Base-by-base conservation (phyloP, 2,888 invertebrate genomes). In the Silvanus unidentatus region DNA sequence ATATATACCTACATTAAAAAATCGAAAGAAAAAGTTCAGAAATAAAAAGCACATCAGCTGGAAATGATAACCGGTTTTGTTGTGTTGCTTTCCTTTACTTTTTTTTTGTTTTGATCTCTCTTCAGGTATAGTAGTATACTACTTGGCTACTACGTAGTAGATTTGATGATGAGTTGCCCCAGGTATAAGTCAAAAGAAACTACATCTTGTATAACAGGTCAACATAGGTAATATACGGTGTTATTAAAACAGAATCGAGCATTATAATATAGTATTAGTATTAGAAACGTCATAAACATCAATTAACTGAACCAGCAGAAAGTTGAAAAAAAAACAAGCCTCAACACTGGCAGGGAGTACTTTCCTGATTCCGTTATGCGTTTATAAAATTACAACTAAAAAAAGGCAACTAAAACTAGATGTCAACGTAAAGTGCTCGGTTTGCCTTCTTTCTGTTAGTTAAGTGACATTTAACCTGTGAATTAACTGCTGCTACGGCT, bases 11-110 rank as follows among this genome's bases (percentile, higher is more conserved):
- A 62, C 60, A 63, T 59, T 66, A 64, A 64, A 66, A 66, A 63
- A 59, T 45, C 57, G 51, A 48, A 59, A 58, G 58, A 65, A 61
- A 66, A 65, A 61, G 57, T 60, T 59, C 58, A 62, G 63, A 67
- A 66, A 66, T 65, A 66, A 68, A 68, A 70, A 66, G 67, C 65
- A 65, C 69, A 71, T 70, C 71, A 70, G 68, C 69, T 70, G 69
- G 63, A 69, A 66, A 62, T 62, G 63, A 64, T 63, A 70, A 71
- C 69, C 70, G 66, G 71, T 68, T 70, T 54, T 63, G 55, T 60
- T 53, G 48, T 52, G 61, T 60, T 60, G 59, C 64, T 59, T 55
- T 63, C 64, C 63, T 67, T 64, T 58, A 66, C 65, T 64, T 50
- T 54, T 54, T 59, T 62, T 62, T 57, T 12, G 13, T 12, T 12